Conservation (phyloP, 2,113 vertebrate species). For the Anser brachyrhynchus region DNA sequence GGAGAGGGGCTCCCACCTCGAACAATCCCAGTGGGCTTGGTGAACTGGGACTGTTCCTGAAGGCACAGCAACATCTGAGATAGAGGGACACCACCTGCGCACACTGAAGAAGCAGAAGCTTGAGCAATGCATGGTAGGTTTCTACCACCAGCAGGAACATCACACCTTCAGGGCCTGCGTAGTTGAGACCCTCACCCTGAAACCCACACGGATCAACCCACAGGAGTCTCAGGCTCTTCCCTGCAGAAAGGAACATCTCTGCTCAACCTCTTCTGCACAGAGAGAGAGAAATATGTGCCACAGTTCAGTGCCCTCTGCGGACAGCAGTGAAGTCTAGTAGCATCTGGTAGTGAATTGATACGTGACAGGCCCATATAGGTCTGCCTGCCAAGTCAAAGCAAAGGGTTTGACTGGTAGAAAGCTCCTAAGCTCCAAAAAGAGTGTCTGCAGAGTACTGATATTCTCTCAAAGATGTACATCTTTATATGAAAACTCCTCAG, state of each 20-base stretch:
- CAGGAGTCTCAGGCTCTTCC: background rate
- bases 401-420: background rate
- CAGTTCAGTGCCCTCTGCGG: background rate
- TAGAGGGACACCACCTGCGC: background rate
- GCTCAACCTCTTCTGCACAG: background rate
- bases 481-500: background rate
- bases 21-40: background rate
- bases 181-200: background rate
- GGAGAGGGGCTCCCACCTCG: background rate
- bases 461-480: background rate
- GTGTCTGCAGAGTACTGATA: background rate
- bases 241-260: too few species aligned
- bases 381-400: background rate
- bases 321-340: background rate
- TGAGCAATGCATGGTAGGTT: background rate
- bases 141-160: background rate
- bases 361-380: background rate
- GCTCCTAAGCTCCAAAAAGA: background rate
- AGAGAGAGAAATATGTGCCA: rapidly evolving
- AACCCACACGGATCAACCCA: background rate
- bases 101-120: background rate
- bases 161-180: rapidly evolving
- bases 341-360: background rate
- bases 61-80: rapidly evolving
- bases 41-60: background rate